Conservation (phyloP, 2,888 invertebrate species). For the Ceriagrion tenellum region DNA sequence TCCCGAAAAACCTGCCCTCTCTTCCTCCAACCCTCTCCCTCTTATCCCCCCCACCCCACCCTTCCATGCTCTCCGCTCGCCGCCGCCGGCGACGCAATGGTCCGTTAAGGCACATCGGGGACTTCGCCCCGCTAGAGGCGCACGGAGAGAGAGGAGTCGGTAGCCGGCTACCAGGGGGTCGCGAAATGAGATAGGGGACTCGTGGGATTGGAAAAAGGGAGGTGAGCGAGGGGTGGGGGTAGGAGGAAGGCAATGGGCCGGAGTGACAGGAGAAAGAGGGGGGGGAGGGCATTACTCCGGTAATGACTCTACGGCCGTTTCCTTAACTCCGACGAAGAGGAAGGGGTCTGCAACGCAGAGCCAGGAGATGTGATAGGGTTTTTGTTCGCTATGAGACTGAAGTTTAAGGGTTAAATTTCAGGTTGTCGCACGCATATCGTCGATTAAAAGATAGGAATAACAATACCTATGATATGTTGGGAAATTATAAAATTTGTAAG, state of each 20-base stretch:
- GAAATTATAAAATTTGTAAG: too few species aligned
- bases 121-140: constrained; percentile 19
- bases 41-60: constrained; percentile 54
- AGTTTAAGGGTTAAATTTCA: too few species aligned
- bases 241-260: constrained; percentile 45
- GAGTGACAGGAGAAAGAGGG: constrained; percentile 68
- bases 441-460: too few species aligned
- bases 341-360: not conserved
- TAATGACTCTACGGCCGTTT: constrained; percentile 65
- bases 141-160: not conserved
- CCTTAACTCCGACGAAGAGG: constrained; percentile 11
- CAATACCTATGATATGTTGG: too few species aligned
- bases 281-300: constrained; percentile 68
- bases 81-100: constrained; percentile 74
- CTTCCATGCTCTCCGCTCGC: constrained; percentile 73
- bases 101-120: constrained; percentile 56
- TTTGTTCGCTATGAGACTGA: too few species aligned
- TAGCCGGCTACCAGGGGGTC: not conserved
- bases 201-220: constrained; percentile 57
- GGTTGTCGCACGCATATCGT: too few species aligned
- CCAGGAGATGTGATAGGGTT: too few species aligned
- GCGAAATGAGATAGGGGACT: constrained; percentile 66
- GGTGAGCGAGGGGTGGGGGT: constrained; percentile 68
- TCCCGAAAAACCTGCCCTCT: too few species aligned
- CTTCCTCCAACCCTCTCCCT: not conserved